Base-by-base conservation (phyloP, 2,797 vertebrate genomes). In the Momotus momota region DNA sequence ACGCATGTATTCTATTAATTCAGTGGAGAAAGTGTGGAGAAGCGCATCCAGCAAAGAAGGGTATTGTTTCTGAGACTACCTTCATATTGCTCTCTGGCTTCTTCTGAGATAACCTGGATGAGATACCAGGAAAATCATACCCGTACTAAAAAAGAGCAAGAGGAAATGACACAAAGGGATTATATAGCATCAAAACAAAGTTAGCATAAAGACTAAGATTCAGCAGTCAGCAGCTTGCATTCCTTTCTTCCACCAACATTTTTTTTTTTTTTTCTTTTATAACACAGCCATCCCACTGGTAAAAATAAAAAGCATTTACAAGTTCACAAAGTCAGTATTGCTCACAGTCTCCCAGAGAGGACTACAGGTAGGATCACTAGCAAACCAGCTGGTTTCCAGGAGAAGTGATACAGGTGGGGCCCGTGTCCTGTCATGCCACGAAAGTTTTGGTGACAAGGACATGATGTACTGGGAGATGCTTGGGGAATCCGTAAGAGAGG, bases 231-330 rank as follows among this genome's bases (percentile, higher is more conserved):
- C 27, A 65, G 12, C 23, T 25, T 82, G 8, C 18, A 29, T 58
- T 75, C 12, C 17, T 16, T 14, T 3, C 9, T 65, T 61, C 5
- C 16, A 45, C 27, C 21, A 64, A 19, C 2, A 11, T 4, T 14
- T 33, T 33, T 16, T 22, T 57, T 22, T 57, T 2, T 22, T 52
- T 43, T 66, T 1, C 8, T 51, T 73, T 81, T 82, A 35, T 0
- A 0, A 22, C 9, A 45, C 25, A 38, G 4, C 5, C 10, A 7
- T 22, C 25, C 22, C 16, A 20, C 17, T 70, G 4, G 6, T 22
- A 33, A n/a, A 48, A 83, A 43, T 7, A 66, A 40, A 45, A 5
- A 65, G 16, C 10, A 43, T 1, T 23, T 55, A 25, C 7, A 60
- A 48, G 18, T 0, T 41, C 27, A 65, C 7, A 35, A 52, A 75